phyloP scores from a whole-genome alignment of 2,888 invertebrate genomes.

The Podotricha telesiphe region DNA sequence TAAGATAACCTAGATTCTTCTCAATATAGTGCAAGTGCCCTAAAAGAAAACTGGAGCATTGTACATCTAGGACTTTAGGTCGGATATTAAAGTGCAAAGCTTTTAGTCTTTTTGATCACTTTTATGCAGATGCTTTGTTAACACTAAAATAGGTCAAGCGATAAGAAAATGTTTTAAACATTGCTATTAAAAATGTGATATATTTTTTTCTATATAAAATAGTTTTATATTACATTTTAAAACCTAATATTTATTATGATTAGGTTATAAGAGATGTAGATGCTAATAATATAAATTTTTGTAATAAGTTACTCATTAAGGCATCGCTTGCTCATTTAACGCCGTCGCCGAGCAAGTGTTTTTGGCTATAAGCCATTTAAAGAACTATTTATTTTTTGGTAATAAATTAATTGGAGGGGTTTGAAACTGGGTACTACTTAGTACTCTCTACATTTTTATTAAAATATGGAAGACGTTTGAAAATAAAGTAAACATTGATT shows the following conservation, averaged over 20 bases:
- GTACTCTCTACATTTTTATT: too few relatives aligned
- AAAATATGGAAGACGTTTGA: too few relatives aligned
- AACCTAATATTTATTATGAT: background rate
- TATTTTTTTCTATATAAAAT: background rate
- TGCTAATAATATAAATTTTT: too few relatives aligned
- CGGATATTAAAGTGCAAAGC: slow-evolving; percentile 42
- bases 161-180: slow-evolving; percentile 7
- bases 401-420: too few relatives aligned
- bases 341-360: too few relatives aligned
- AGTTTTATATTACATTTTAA: background rate
- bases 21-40: slow-evolving; percentile 31
- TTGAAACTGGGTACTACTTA: too few relatives aligned
- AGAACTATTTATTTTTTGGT: too few relatives aligned
- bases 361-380: too few relatives aligned
- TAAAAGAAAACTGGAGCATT: slow-evolving; percentile 40
- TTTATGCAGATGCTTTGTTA: slow-evolving; percentile 36
- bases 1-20: slow-evolving; percentile 34
- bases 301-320: too few relatives aligned
- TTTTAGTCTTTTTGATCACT: slow-evolving; percentile 42
- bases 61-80: slow-evolving; percentile 36
- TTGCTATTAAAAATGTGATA: slow-evolving; percentile 3
- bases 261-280: too few relatives aligned
- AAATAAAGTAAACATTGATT: too few relatives aligned
- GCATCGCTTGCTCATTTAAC: background rate
- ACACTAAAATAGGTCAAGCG: slow-evolving; percentile 36